phyloP scores from a whole-genome alignment of 2,797 vertebrate genomes.

The Caiman crocodilus region DNA sequence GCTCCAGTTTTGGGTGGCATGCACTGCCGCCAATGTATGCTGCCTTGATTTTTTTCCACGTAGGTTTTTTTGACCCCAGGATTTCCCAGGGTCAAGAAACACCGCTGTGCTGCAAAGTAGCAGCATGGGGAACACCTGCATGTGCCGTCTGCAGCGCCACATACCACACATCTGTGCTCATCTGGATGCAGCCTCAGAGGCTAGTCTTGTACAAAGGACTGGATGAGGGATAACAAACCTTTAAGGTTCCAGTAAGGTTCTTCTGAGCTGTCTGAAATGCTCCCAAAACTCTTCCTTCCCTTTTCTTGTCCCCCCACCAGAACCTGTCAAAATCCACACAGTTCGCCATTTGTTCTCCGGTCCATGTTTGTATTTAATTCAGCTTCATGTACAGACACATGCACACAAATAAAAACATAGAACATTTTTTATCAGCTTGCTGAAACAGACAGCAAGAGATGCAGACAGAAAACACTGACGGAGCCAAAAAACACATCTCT shows the following conservation, averaged over 20 bases:
- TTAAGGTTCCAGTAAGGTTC: not conserved
- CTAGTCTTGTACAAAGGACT: not conserved
- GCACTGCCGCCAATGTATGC: no score
- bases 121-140: no score
- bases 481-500: no score
- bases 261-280: not conserved
- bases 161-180: no score
- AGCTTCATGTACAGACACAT: not conserved
- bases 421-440: not conserved
- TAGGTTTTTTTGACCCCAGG: no score
- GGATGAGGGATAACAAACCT: not conserved
- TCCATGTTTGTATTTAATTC: not conserved
- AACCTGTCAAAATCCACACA: not conserved
- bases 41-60: no score
- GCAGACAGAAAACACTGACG: not conserved
- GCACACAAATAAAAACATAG: not conserved
- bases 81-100: no score
- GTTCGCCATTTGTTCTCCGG: not conserved
- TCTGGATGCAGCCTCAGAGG: not conserved
- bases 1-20: no score
- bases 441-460: not conserved
- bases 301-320: not conserved
- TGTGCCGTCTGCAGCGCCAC: no score
- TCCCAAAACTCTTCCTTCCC: accelerated
- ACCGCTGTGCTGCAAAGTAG: no score